Evolutionary conservation across 2,797 vertebrate genomes (phyloP).

Genomic region (Sebastolobus alascanus): DNA sequence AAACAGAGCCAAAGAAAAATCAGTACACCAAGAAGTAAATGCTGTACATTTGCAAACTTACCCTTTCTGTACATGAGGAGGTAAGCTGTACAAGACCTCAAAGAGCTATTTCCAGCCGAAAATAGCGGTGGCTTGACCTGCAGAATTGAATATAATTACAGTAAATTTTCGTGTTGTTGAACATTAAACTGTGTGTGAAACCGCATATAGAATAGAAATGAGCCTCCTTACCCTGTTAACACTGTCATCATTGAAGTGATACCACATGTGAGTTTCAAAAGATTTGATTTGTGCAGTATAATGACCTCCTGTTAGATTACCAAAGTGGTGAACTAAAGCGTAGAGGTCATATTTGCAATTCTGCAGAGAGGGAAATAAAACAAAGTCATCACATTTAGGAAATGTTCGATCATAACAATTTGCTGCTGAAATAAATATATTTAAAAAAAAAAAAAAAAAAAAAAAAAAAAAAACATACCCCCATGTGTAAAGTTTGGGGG

Average conservation of each 20-base stretch:
- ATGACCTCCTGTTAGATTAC: slow-evolving; percentile 76
- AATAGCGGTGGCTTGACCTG: slow-evolving; percentile 35
- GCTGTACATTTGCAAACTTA: slow-evolving; percentile 16
- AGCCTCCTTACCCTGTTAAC: slow-evolving; percentile 67
- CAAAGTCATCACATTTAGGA: neutral
- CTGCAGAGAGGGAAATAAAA: slow-evolving; percentile 40
- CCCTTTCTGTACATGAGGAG: slow-evolving; percentile 81
- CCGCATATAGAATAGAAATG: neutral
- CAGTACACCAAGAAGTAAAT: neutral
- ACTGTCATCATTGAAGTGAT: slow-evolving; percentile 72
- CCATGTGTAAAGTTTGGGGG: slow-evolving; percentile 51
- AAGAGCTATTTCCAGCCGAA: neutral
- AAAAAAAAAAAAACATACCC: slow-evolving; percentile 21
- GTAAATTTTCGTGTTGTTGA: neutral
- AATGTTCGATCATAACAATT: rapidly evolving
- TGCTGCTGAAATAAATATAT: neutral
- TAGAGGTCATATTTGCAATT: slow-evolving; percentile 75
- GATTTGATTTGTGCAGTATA: slow-evolving; percentile 78
- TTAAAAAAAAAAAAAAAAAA: neutral
- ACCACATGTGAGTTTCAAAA: slow-evolving; percentile 75
- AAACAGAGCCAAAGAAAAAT: neutral
- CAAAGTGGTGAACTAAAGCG: slow-evolving; percentile 78
- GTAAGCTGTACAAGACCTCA: slow-evolving; percentile 67
- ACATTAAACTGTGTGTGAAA: neutral
- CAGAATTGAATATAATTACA: neutral